Percentiles rank a stretch among this genome's conserved stretches.
phyloP scores from a whole-genome alignment of 2,888 invertebrate species.

The Drosophila suboccidentalis region DNA sequence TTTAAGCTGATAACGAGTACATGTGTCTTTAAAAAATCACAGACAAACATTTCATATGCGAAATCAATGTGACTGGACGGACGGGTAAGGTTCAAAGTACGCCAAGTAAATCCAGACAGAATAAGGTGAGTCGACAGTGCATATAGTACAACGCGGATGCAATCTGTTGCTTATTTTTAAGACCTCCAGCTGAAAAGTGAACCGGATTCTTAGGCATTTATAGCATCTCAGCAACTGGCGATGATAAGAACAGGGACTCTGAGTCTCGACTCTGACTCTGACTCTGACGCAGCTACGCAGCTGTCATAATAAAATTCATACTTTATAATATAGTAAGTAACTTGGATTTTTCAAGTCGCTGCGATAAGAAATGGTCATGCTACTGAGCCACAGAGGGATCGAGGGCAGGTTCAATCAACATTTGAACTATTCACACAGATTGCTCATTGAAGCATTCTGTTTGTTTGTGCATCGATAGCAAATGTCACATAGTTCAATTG shows the following conservation, averaged over 20 bases:
- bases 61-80: slow-evolving; percentile 18
- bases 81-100: slow-evolving; percentile 23
- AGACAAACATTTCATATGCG: slow-evolving; percentile 3
- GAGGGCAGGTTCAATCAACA: slow-evolving; percentile 28
- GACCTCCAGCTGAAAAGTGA: slow-evolving; percentile 24
- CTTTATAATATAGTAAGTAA: not conserved
- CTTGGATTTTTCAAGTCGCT: slow-evolving; percentile 16
- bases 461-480: slow-evolving; percentile 24
- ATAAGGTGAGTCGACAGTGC: slow-evolving; percentile 18
- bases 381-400: slow-evolving; percentile 1
- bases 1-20: slow-evolving; percentile 21
- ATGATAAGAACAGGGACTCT: slow-evolving; percentile 39
- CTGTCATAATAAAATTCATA: slow-evolving; percentile 10
- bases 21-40: not conserved
- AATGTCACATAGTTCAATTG: slow-evolving; percentile 40
- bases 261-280: slow-evolving; percentile 20
- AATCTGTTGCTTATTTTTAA: slow-evolving; percentile 14
- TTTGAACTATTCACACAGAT: slow-evolving; percentile 31
- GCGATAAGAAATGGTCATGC: slow-evolving; percentile 34
- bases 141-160: slow-evolving; percentile 41
- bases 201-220: slow-evolving; percentile 43
- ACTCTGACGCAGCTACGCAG: slow-evolving; percentile 31
- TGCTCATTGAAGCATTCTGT: slow-evolving; percentile 10
- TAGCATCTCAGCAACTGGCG: slow-evolving; percentile 8
- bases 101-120: slow-evolving; percentile 4